Conservation (phyloP, 2,113 vertebrate species). For the Hipposideros armiger region DNA sequence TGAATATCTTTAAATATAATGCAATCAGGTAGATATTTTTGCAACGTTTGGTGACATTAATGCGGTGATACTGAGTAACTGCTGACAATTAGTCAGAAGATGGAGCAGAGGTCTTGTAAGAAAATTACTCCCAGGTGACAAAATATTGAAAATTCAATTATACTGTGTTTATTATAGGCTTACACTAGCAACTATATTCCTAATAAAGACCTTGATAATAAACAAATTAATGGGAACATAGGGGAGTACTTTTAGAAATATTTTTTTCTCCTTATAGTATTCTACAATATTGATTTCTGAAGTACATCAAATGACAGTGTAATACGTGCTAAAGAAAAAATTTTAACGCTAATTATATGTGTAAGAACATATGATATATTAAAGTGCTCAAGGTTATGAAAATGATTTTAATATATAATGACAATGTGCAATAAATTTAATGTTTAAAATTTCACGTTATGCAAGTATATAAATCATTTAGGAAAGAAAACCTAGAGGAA, state of each 20-base stretch:
- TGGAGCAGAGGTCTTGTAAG: slow-evolving; percentile 89
- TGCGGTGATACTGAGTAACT: slow-evolving; percentile 85
- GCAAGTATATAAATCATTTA: slow-evolving; percentile 64
- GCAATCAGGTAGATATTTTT: slow-evolving; percentile 72
- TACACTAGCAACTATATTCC: slow-evolving; percentile 88
- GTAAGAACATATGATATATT: slow-evolving; percentile 73
- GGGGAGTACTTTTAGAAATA: slow-evolving; percentile 86
- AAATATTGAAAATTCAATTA: slow-evolving; percentile 93
- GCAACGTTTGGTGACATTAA: slow-evolving; percentile 85
- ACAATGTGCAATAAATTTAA: slow-evolving; percentile 65
- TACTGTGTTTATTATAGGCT: slow-evolving; percentile 90
- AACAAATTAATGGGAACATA: slow-evolving; percentile 89
- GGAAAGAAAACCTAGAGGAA: slow-evolving; percentile 51
- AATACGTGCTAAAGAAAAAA: slow-evolving; percentile 79
- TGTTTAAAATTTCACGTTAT: slow-evolving; percentile 65
- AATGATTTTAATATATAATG: slow-evolving; percentile 75
- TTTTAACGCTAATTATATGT: slow-evolving; percentile 75
- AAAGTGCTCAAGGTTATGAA: slow-evolving; percentile 76
- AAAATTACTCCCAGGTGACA: slow-evolving; percentile 89
- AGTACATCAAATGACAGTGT: slow-evolving; percentile 78
- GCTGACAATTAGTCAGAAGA: slow-evolving; percentile 90
- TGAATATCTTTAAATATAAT: slow-evolving; percentile 48
- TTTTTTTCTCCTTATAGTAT: slow-evolving; percentile 83
- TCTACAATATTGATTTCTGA: slow-evolving; percentile 87
- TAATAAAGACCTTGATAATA: slow-evolving; percentile 90